Evolutionary conservation across 2,797 vertebrate species (phyloP).

Genomic region (Zenarchopterus dispar): DNA sequence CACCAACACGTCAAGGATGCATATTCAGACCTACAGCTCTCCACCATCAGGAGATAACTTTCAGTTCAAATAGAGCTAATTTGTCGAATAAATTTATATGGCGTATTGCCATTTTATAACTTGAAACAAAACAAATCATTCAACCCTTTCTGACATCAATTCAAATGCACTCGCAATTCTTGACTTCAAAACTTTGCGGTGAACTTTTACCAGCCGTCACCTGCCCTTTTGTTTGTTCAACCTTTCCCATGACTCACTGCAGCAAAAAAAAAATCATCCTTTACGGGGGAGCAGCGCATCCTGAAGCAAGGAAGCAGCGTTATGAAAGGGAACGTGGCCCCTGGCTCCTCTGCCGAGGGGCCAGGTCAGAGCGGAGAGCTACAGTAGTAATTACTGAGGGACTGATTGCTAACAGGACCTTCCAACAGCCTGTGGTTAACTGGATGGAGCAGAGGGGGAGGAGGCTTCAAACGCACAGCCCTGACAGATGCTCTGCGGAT

Average conservation of each 20-base stretch:
- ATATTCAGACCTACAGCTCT: no score
- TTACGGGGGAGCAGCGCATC: slow-evolving; percentile 30
- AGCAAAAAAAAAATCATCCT: slow-evolving; percentile 34
- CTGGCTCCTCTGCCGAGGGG: slow-evolving; percentile 52
- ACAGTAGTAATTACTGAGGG: slow-evolving; percentile 73
- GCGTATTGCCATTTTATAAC: no score
- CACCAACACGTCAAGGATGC: no score
- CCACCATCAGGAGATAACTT: background rate
- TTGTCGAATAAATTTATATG: no score
- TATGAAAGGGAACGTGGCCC: slow-evolving; percentile 68
- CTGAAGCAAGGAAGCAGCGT: slow-evolving; percentile 38
- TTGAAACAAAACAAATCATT: background rate
- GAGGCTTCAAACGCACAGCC: slow-evolving; percentile 58
- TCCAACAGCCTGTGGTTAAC: slow-evolving; percentile 75
- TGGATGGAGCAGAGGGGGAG: slow-evolving; percentile 65
- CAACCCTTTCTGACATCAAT: slow-evolving; percentile 5
- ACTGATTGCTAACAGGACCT: slow-evolving; percentile 76
- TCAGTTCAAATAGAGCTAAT: background rate
- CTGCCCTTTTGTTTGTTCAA: slow-evolving; percentile 18
- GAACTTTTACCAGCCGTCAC: slow-evolving; percentile 25
- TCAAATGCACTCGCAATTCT: slow-evolving; percentile 10
- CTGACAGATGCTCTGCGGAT: slow-evolving; percentile 67
- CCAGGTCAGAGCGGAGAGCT: slow-evolving; percentile 61
- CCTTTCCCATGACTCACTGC: slow-evolving; percentile 39
- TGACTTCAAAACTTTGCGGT: slow-evolving; percentile 20